Conservation (phyloP, 2,113 vertebrate species). For the Cathartes aura region DNA sequence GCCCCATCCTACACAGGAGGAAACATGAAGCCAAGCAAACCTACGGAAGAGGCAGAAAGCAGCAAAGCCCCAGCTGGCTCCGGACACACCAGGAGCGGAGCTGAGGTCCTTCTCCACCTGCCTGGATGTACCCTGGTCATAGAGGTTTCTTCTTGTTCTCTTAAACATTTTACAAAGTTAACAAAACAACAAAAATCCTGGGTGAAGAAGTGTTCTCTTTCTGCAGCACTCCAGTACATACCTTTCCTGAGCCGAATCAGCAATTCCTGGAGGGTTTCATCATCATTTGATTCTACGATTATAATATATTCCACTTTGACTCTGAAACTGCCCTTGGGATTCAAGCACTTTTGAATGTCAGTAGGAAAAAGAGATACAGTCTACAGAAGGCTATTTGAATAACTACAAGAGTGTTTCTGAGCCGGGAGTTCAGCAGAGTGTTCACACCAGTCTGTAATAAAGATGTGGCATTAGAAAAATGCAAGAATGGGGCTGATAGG, state of each 20-base stretch:
- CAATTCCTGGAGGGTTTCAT: not conserved
- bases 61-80: not conserved
- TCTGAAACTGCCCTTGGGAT: not conserved
- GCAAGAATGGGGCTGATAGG: not conserved
- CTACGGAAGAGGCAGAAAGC: not conserved
- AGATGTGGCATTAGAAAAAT: not conserved
- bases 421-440: not conserved
- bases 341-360: not conserved
- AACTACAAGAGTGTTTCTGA: not conserved
- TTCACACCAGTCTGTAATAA: not conserved
- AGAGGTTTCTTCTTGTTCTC: not conserved
- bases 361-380: not conserved
- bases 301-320: not conserved
- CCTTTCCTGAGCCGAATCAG: not conserved
- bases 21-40: fast-evolving
- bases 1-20: not conserved
- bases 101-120: not conserved
- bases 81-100: not conserved
- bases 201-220: not conserved
- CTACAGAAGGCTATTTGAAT: not conserved
- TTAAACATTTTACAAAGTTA: not conserved
- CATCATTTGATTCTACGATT: not conserved
- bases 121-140: not conserved
- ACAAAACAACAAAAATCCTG: not conserved
- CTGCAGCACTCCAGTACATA: fast-evolving